These are phyloP conservation scores for Tetramorium parvispinum DNA, from an alignment of 1,140 invertebrate species.

Conservation along the genomic window DNA sequence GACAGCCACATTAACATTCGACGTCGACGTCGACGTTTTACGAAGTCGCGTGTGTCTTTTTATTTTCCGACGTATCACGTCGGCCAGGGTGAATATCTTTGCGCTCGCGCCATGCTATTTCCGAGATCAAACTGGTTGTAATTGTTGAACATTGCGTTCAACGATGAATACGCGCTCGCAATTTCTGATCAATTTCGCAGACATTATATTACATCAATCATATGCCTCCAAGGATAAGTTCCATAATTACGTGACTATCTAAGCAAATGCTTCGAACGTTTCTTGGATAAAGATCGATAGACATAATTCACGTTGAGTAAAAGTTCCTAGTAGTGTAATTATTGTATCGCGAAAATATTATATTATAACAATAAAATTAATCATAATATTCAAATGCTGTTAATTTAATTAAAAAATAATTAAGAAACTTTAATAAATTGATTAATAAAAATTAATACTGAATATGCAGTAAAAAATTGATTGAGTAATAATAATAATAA, in stretches of 20 bases:
- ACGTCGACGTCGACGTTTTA: conserved; percentile 47
- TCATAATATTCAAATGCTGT: background rate
- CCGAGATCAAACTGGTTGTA: conserved; percentile 38
- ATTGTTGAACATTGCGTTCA: conserved; percentile 46
- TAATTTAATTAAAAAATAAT: conserved; percentile 5
- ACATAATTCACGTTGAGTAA: background rate
- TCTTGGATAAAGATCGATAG: background rate
- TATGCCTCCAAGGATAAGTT: conserved; percentile 7
- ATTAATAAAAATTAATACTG: background rate
- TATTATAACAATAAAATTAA: background rate
- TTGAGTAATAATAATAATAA: background rate
- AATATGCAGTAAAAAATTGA: background rate
- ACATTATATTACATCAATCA: conserved; percentile 49
- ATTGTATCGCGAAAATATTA: background rate
- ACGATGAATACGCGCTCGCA: conserved; percentile 10
- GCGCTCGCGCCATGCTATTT: conserved; percentile 17
- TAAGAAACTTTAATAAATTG: background rate
- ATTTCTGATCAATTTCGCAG: conserved; percentile 52
- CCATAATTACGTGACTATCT: conserved; percentile 11
- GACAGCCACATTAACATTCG: conserved; percentile 51
- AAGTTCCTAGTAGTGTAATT: background rate
- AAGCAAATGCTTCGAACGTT: background rate
- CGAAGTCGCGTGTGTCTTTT: conserved; percentile 14
- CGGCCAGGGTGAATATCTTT: conserved; percentile 17
- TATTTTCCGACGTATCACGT: conserved; percentile 33